Evolutionary conservation across 1,140 invertebrate genomes (phyloP).

Genomic region (Brachionus koreanus): DNA sequence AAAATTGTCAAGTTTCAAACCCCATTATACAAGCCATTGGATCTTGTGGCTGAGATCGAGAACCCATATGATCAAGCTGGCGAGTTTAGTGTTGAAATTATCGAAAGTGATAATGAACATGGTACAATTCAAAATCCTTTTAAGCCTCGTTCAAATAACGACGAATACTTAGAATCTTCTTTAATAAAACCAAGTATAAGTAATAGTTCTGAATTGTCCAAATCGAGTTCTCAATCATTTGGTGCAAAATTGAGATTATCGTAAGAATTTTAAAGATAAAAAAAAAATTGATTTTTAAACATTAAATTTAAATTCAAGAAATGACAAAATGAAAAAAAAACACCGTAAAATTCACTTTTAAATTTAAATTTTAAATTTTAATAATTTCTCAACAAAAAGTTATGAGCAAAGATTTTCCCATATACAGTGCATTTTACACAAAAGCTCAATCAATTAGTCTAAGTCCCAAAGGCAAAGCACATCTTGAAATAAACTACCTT

Average conservation of each 20-base stretch:
- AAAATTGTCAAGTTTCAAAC: slow-evolving; percentile 32
- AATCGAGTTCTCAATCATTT: background rate
- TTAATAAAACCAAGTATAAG: background rate
- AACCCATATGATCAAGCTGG: slow-evolving; percentile 43
- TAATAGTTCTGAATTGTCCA: background rate
- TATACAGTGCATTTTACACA: slow-evolving; percentile 54
- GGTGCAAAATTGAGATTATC: background rate
- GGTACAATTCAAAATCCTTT: slow-evolving; percentile 30
- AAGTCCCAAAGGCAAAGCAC: slow-evolving; percentile 47
- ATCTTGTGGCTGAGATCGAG: background rate
- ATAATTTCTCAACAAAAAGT: background rate
- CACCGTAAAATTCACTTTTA: background rate
- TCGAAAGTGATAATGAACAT: slow-evolving; percentile 34
- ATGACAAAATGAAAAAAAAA: slow-evolving; percentile 12
- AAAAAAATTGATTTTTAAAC: background rate
- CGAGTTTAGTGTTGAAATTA: slow-evolving; percentile 19
- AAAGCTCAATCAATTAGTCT: slow-evolving; percentile 49
- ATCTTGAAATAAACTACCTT: slow-evolving; percentile 54
- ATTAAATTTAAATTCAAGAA: slow-evolving; percentile 4
- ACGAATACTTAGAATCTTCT: background rate
- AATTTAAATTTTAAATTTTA: background rate
- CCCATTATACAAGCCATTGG: slow-evolving; percentile 17
- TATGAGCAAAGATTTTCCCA: slow-evolving; percentile 46
- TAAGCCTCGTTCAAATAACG: background rate
- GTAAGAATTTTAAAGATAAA: background rate